A percentile compares a stretch with the other conserved stretches of the same genome.
These are phyloP conservation scores for Varanus komodoensis DNA, from an alignment of 2,113 vertebrate genomes.

Conservation along the genomic window DNA sequence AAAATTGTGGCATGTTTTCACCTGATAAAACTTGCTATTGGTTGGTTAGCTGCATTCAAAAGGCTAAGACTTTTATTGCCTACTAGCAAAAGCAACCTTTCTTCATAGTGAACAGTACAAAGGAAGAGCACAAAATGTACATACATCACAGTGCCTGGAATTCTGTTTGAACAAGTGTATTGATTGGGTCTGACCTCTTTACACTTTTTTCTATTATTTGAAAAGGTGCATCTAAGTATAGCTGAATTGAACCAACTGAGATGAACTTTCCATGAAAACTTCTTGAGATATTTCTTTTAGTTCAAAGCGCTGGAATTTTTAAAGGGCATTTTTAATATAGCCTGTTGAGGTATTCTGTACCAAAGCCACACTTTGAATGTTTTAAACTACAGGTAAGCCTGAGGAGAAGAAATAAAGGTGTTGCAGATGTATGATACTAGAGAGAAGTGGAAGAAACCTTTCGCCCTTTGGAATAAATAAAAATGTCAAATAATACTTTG, in stretches of 20 bases:
- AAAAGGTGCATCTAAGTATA: slow-evolving; percentile 87
- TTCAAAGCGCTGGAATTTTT: slow-evolving; percentile 93
- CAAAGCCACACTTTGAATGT: slow-evolving; percentile 74
- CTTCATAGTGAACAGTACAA: slow-evolving; percentile 89
- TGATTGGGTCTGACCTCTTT: slow-evolving; percentile 91
- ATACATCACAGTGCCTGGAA: slow-evolving; percentile 87
- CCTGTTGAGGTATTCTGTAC: slow-evolving; percentile 78
- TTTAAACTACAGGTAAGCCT: slow-evolving; percentile 75
- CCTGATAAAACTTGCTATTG: slow-evolving; percentile 64
- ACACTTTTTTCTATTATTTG: slow-evolving; percentile 91
- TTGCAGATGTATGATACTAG: slow-evolving; percentile 28
- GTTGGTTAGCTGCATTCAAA: slow-evolving; percentile 75
- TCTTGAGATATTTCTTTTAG: slow-evolving; percentile 87
- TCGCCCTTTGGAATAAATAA: slow-evolving; percentile 45
- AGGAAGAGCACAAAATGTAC: slow-evolving; percentile 87
- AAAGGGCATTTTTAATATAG: slow-evolving; percentile 97
- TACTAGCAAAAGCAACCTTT: slow-evolving; percentile 80
- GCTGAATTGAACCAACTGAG: slow-evolving; percentile 82
- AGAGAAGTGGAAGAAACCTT: slow-evolving; percentile 44
- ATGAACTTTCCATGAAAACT: slow-evolving; percentile 91
- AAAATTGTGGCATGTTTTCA: slow-evolving; percentile 65
- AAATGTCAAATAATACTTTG: slow-evolving; percentile 41
- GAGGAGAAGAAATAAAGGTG: slow-evolving; percentile 46
- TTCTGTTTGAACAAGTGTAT: slow-evolving; percentile 97
- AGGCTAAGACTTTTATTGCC: slow-evolving; percentile 79